Evolutionary conservation across 2,113 vertebrate genomes (phyloP).

Genomic region (Lagopus leucura): DNA sequence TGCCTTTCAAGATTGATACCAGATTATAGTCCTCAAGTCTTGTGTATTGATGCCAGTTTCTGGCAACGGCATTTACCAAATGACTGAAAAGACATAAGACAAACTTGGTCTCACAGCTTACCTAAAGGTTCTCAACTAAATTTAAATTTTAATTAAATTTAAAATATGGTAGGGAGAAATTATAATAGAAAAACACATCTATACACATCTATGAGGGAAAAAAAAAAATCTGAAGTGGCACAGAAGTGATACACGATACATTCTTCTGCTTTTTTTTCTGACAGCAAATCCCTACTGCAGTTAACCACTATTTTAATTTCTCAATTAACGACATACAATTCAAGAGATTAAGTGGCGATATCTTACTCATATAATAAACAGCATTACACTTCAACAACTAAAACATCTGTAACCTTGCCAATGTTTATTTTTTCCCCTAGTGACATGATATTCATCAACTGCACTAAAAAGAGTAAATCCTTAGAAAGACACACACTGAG

Average conservation of each 20-base stretch:
- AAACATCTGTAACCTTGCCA: neutral
- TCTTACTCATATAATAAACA: neutral
- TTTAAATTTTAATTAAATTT: no score
- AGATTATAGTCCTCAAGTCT: conserved; percentile 30
- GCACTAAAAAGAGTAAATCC: neutral
- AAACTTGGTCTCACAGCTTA: neutral
- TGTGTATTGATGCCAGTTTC: conserved; percentile 38
- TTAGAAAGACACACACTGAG: neutral
- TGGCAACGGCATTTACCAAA: neutral
- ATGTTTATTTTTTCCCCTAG: neutral
- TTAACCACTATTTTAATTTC: neutral
- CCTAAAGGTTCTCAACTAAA: neutral
- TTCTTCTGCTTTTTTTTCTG: neutral
- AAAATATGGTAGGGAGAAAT: neutral
- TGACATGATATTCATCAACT: neutral
- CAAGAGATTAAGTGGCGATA: neutral
- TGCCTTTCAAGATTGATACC: conserved; percentile 66
- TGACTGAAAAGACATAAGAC: neutral
- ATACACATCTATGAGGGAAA: neutral
- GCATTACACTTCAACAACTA: neutral
- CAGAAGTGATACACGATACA: neutral
- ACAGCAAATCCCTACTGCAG: neutral
- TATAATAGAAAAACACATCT: neutral
- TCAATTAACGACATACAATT: neutral
- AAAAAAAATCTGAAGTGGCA: neutral